phyloP scores from a whole-genome alignment of 2,113 vertebrate species.

The Sus scrofa region DNA sequence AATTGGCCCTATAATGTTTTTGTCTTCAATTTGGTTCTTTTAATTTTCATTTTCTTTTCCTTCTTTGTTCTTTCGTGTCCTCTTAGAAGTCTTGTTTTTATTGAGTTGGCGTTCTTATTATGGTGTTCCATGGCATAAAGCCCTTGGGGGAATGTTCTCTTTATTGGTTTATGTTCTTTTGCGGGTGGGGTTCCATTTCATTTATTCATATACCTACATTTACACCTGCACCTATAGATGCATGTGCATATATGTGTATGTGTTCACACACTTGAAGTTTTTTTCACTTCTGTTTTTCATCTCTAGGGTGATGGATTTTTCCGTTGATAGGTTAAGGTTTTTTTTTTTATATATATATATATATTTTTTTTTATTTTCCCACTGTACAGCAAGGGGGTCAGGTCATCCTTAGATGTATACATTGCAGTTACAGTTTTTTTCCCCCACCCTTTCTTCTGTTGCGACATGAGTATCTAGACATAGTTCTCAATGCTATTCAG shows the following conservation, averaged over 20 bases:
- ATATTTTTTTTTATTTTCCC: too few relatives aligned
- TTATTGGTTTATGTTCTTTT: neutral
- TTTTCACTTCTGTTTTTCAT: neutral
- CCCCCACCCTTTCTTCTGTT: too few relatives aligned
- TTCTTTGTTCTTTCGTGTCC: neutral
- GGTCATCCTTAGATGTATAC: too few relatives aligned
- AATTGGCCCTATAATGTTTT: neutral
- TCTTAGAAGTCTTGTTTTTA: neutral
- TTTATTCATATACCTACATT: neutral
- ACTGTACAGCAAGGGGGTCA: too few relatives aligned
- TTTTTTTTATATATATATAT: too few relatives aligned
- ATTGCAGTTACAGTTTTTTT: too few relatives aligned
- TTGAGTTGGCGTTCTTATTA: neutral
- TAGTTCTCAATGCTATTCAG: too few relatives aligned
- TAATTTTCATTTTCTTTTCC: neutral
- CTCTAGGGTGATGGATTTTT: neutral
- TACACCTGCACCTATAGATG: neutral
- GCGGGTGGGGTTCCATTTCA: neutral
- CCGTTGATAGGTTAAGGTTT: neutral
- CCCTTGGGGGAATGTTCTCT: neutral
- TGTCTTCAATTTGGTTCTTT: neutral
- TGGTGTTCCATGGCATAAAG: neutral
- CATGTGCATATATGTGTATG: neutral
- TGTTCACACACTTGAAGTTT: accelerated
- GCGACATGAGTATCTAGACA: too few relatives aligned